A percentile compares a stretch with the other conserved stretches of the same genome.
phyloP scores from a whole-genome alignment of 2,797 vertebrate species.

The Varecia variegata region DNA sequence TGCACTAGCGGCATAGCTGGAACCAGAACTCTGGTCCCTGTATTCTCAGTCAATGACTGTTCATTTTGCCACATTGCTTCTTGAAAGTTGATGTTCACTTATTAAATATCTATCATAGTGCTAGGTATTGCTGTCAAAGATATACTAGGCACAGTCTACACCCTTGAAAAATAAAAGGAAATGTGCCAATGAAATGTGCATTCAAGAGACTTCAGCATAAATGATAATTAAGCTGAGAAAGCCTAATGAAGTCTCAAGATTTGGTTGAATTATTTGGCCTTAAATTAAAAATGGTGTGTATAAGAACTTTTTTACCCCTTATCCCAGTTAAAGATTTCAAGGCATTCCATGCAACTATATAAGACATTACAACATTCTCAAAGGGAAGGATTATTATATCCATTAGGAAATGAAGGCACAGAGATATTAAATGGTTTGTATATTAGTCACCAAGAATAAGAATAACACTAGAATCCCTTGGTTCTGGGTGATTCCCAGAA shows the following conservation, averaged over 20 bases:
- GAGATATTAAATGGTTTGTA: slow-evolving; percentile 29
- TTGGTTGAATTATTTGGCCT: slow-evolving; percentile 25
- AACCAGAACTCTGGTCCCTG: not conserved
- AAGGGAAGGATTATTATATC: slow-evolving; percentile 24
- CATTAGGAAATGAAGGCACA: slow-evolving; percentile 34
- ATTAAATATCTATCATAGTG: not conserved
- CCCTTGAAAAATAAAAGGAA: slow-evolving; percentile 38
- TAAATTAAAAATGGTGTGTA: slow-evolving; percentile 7
- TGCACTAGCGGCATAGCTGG: not conserved
- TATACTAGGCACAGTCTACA: not conserved
- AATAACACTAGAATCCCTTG: slow-evolving; percentile 46
- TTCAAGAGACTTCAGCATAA: not conserved
- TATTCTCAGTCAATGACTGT: not conserved
- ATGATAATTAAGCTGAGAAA: slow-evolving; percentile 47
- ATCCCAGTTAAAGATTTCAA: slow-evolving; percentile 22
- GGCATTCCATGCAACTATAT: slow-evolving; percentile 30
- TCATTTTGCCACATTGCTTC: slow-evolving; percentile 7
- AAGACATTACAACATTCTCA: slow-evolving; percentile 16
- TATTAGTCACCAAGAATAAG: slow-evolving; percentile 60
- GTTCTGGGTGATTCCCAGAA: slow-evolving; percentile 54
- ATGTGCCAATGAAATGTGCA: not conserved
- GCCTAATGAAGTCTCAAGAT: slow-evolving; percentile 25
- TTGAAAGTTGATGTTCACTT: slow-evolving; percentile 18
- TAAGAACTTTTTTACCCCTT: not conserved
- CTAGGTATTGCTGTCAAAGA: not conserved